Evolutionary conservation across 2,888 invertebrate genomes (phyloP).

Genomic region (Nysson spinosus): DNA sequence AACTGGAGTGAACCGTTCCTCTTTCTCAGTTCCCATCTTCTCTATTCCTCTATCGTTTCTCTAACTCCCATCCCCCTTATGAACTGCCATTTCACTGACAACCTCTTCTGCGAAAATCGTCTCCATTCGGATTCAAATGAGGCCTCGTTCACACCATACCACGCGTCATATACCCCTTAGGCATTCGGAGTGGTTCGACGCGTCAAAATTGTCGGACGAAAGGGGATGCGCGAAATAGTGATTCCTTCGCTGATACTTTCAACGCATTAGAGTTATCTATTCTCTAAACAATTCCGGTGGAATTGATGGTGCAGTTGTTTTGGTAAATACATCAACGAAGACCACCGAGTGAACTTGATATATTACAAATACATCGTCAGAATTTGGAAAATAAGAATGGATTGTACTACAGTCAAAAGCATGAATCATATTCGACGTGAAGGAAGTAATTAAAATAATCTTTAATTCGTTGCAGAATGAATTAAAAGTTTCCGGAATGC

Average conservation of each 20-base stretch:
- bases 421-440: too few relatives aligned
- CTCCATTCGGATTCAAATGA: conserved; percentile 77
- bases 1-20: conserved; percentile 58
- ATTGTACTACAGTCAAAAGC: too few relatives aligned
- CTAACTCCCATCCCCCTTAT: conserved; percentile 28
- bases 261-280: conserved; percentile 43
- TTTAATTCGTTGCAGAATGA: too few relatives aligned
- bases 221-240: conserved; percentile 31
- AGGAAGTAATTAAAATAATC: too few relatives aligned
- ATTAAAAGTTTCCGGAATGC: too few relatives aligned
- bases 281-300: conserved; percentile 6
- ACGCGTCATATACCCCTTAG: conserved; percentile 70
- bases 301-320: conserved; percentile 17
- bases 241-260: conserved; percentile 50
- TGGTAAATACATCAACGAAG: conserved; percentile 36
- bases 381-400: too few relatives aligned
- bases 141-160: conserved; percentile 71
- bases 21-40: conserved; percentile 14
- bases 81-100: conserved; percentile 69
- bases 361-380: too few relatives aligned
- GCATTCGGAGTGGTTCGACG: conserved; percentile 58
- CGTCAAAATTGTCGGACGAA: conserved; percentile 48
- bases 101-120: conserved; percentile 72
- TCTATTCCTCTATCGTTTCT: not conserved
- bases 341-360: too few relatives aligned